Conservation (phyloP, 2,113 vertebrate species). For the Sorex araneus region DNA sequence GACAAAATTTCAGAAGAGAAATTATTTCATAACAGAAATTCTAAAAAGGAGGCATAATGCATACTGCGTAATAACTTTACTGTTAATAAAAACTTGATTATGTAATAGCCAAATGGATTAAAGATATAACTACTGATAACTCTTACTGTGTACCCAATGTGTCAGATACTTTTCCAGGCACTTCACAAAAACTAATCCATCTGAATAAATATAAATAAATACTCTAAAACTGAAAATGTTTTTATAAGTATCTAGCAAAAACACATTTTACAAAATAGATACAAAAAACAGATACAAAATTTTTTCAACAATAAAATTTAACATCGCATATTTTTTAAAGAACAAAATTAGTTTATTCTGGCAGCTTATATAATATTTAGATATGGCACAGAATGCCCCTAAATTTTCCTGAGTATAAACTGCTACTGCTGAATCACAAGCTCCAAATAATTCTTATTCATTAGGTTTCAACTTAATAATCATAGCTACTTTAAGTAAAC, state of each 20-base stretch:
- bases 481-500: conserved; percentile 58
- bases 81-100: conserved; percentile 42
- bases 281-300: background rate
- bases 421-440: conserved; percentile 28
- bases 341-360: conserved; percentile 6
- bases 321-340: background rate
- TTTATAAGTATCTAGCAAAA: conserved; percentile 21
- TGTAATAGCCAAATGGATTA: conserved; percentile 17
- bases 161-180: background rate
- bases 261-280: background rate
- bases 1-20: background rate
- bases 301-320: conserved; percentile 39
- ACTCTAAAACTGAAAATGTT: conserved; percentile 50
- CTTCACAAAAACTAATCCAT: conserved; percentile 16
- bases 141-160: background rate
- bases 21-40: conserved; percentile 11
- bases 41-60: background rate
- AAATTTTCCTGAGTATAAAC: conserved; percentile 8
- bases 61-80: conserved; percentile 4
- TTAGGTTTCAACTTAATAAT: conserved; percentile 68
- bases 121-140: conserved; percentile 33
- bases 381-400: background rate
- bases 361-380: conserved; percentile 24
- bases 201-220: conserved; percentile 33
- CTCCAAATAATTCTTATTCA: conserved; percentile 56